Evolutionary conservation across 1,140 invertebrate species (phyloP).

Genomic region (Sitobion miscanthi): DNA sequence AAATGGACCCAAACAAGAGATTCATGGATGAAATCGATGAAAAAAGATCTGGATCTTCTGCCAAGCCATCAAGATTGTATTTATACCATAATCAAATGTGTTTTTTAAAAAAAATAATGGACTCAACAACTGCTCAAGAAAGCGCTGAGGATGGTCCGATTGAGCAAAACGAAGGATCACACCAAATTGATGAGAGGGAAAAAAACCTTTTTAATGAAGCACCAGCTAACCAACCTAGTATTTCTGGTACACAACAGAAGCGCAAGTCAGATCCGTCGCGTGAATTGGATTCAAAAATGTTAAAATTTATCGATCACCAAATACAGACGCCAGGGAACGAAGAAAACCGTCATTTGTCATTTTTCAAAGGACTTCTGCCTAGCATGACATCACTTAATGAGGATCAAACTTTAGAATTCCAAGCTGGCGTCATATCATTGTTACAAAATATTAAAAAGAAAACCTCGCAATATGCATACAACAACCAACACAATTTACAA

Average conservation of each 20-base stretch:
- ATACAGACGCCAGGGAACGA: neutral
- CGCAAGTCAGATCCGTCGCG: slow-evolving; percentile 39
- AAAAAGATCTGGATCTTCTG: slow-evolving; percentile 39
- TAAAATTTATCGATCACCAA: neutral
- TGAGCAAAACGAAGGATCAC: neutral
- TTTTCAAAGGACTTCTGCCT: slow-evolving; percentile 57
- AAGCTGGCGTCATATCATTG: neutral
- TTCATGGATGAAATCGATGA: neutral
- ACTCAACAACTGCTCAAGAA: neutral
- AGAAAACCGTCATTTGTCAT: slow-evolving; percentile 57
- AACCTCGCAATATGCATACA: neutral
- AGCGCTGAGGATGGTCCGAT: neutral
- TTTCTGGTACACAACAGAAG: slow-evolving; percentile 45
- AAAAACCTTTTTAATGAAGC: neutral
- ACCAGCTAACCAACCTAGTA: slow-evolving; percentile 29
- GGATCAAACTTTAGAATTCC: no score
- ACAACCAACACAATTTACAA: neutral
- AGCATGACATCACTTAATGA: neutral
- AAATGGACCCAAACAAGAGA: neutral
- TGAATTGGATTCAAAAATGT: slow-evolving; percentile 13
- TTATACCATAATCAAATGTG: slow-evolving; percentile 38
- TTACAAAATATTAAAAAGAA: slow-evolving; percentile 41
- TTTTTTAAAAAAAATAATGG: slow-evolving; percentile 44
- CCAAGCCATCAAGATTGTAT: neutral
- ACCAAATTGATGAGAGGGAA: neutral